Evolutionary conservation across 2,113 vertebrate species (phyloP).

Genomic region (Eulemur rufifrons): DNA sequence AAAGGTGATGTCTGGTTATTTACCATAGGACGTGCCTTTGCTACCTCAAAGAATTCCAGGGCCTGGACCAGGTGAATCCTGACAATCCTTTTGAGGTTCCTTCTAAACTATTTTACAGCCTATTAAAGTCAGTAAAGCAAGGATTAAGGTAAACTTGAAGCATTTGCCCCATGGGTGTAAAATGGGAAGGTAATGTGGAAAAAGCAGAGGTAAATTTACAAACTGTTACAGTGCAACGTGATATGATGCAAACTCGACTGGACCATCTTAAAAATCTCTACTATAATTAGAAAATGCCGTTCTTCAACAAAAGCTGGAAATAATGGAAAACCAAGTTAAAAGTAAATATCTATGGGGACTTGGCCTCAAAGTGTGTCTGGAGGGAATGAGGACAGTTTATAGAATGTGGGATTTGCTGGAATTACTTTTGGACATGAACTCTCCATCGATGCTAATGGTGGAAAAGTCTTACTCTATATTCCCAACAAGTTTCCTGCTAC

Average conservation of each 20-base stretch:
- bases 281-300: slow-evolving; percentile 56
- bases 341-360: neutral
- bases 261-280: slow-evolving; percentile 58
- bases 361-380: slow-evolving; percentile 5
- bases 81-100: slow-evolving; percentile 62
- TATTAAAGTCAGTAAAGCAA: slow-evolving; percentile 41
- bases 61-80: slow-evolving; percentile 50
- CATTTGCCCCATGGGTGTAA: neutral
- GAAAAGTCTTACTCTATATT: slow-evolving; percentile 33
- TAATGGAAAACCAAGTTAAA: slow-evolving; percentile 65
- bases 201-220: slow-evolving; percentile 60
- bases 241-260: slow-evolving; percentile 34
- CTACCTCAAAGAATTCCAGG: neutral
- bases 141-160: slow-evolving; percentile 35
- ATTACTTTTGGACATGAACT: slow-evolving; percentile 23
- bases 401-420: slow-evolving; percentile 43
- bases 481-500: neutral
- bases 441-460: neutral
- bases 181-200: slow-evolving; percentile 40
- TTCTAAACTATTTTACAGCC: slow-evolving; percentile 73
- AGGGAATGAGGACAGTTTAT: neutral
- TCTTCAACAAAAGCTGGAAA: slow-evolving; percentile 33
- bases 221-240: neutral
- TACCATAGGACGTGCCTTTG: neutral
- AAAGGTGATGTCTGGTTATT: neutral